phyloP scores from a whole-genome alignment of 2,797 vertebrate genomes.

The Eulemur coronatus region DNA sequence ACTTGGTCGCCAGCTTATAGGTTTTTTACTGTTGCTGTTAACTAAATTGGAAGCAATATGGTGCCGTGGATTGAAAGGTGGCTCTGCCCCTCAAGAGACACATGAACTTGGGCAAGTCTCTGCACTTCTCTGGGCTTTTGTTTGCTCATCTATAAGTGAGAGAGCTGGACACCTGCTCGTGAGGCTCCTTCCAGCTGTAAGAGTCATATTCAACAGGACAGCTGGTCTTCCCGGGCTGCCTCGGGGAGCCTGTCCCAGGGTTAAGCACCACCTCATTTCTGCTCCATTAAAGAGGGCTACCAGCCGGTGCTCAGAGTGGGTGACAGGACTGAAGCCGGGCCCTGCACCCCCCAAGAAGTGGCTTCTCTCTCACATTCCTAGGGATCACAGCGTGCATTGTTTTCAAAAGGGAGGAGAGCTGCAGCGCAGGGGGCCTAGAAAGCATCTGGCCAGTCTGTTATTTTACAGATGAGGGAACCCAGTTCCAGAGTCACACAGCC shows the following conservation, averaged over 20 bases:
- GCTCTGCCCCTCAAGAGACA: background rate
- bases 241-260: background rate
- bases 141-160: background rate
- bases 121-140: background rate
- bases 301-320: background rate
- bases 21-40: background rate
- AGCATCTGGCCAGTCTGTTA: background rate
- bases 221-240: background rate
- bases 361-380: background rate
- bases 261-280: background rate
- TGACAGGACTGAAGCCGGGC: background rate
- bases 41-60: background rate
- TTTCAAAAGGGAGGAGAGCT: background rate
- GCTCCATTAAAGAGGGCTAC: background rate
- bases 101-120: background rate
- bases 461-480: background rate
- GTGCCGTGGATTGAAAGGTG: background rate
- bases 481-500: background rate
- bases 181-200: background rate
- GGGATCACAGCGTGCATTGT: background rate
- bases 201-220: background rate
- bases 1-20: background rate
- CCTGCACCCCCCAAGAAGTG: background rate
- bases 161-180: background rate
- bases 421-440: background rate